Evolutionary conservation across 2,797 vertebrate species (phyloP), one percentile per base, ranked within the genome.

Genomic region (Periparus ater): DNA sequence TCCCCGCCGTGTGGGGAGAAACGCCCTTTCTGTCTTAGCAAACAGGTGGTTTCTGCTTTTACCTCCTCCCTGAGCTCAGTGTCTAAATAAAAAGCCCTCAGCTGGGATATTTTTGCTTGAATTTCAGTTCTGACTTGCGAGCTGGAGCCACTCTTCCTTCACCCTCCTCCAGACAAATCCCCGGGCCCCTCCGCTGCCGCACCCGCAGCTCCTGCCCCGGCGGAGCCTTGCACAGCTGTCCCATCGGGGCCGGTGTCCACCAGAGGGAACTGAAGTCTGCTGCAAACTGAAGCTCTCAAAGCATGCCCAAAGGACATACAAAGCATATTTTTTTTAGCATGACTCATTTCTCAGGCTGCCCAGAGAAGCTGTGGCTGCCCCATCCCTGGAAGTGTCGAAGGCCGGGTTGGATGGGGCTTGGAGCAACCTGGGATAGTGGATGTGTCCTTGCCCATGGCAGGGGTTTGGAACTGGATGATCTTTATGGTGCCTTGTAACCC

Each of bases 21-120:
- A 36, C 3, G n/a, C 16, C n/a, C 26, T 5, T 88, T 85, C 36
- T 57, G n/a, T 19, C 13, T 47, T 7, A 29, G 81, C 67, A 58
- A 80, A 84, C 84, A 93, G 94, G 89, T 93, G 93, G 68, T 55
- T 54, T 57, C 85, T 78, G 45, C 74, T 89, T 93, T 85, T 86
- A 11, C 61, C 55, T 38, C 63, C 10, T n/a, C 66, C 63, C 30
- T 57, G 66, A 84, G 71, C 58, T 94, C 92, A 50, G 48, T 9
- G 23, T 36, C 94, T 91, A 95, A 95, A 95, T 95, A 87, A 92
- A 90, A 94, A 94, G 5, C 42, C 10, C 38, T 67, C 16, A 0
- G 44, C 61, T 27, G 50, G 51, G 73, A 32, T 95, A 91, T 83
- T 97, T 95, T 75, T 81, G 67, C 48, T 85, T 45, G 61, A 57